Percentiles rank a stretch among this genome's conserved stretches.
Evolutionary conservation across 2,113 vertebrate genomes (phyloP).

Genomic region (Donacobius atricapilla): DNA sequence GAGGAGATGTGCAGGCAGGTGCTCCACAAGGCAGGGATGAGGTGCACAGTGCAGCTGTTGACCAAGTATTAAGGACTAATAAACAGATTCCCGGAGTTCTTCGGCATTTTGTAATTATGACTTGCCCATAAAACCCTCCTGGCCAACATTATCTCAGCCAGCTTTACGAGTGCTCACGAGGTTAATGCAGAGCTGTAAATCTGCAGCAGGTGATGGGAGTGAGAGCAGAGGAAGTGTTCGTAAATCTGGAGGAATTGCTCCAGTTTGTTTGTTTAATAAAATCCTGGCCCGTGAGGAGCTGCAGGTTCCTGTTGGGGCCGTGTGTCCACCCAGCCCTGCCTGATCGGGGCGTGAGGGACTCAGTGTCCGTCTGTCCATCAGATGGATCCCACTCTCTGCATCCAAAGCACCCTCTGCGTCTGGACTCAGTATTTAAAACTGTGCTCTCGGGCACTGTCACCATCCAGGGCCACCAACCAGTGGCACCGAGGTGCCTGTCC

Average conservation of each 20-base stretch:
- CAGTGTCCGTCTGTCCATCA: rapidly evolving
- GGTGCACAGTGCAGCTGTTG: not conserved
- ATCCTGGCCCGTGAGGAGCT: not conserved
- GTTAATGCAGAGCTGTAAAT: constrained; percentile 73
- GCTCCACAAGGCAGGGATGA: not conserved
- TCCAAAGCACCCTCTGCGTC: not conserved
- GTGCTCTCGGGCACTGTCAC: not conserved
- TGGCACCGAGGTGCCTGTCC: rapidly evolving
- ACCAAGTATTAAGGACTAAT: not conserved
- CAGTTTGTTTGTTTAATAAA: constrained; percentile 70
- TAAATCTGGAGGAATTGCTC: constrained; percentile 64
- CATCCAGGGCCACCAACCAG: not conserved
- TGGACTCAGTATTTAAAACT: not conserved
- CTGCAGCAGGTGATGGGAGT: constrained; percentile 33
- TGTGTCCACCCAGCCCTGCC: not conserved
- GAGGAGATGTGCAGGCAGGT: not conserved
- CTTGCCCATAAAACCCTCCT: constrained; percentile 61
- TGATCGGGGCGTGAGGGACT: rapidly evolving
- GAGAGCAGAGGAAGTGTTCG: constrained; percentile 51
- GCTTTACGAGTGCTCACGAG: constrained; percentile 61
- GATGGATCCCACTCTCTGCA: rapidly evolving
- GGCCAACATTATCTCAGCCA: constrained; percentile 68
- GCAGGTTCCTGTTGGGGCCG: rapidly evolving
- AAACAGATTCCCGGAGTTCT: constrained; percentile 34
- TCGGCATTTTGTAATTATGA: constrained; percentile 65